Evolutionary conservation across 2,888 invertebrate genomes (phyloP), one percentile per base, ranked within the genome.

Genomic region (Ametastegia equiseti): DNA sequence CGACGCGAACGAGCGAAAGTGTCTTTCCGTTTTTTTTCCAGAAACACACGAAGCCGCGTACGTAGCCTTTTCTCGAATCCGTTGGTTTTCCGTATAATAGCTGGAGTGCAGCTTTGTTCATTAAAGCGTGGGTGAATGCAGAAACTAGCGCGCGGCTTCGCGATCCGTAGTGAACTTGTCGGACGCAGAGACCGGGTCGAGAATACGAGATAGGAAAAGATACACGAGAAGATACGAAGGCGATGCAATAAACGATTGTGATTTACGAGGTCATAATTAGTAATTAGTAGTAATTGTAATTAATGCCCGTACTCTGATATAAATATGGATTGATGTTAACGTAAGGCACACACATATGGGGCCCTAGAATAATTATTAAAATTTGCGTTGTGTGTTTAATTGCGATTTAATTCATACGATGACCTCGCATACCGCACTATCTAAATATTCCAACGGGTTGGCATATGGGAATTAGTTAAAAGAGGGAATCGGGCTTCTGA

Each of bases 201-300:
- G 15, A 78, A 9, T 13, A 30, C 42, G 11, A 63, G 57, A 75
- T 75, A 33, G 54, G 36, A 75, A 50, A 36, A 54, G 36, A 54
- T 71, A 1, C 23, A 15, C 71, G 15, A 54, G 36, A 54, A 50
- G 50, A 84, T 81, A 86, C 84, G 85, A 86, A 54, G 36, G 75
- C 30, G 50, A 84, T 81, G 87, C 84, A 85, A 86, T 86, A 87
- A 88, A 87, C 84, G 86, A 88, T 87, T 81, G 81, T 87, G 87
- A 88, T 88, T 88, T 88, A 88, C 84, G 84, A 81, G 77, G 87
- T 86, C 85, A 81, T 88, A 86, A 88, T 88, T 85, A 85, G 82
- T 86, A 88, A 88, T 88, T 87, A 88, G 85, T 75, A 84, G 84
- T 86, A 87, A 88, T 88, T 87, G 86, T 86, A 85, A 88, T 89